Base-by-base conservation (phyloP, 2,113 vertebrate species). In the Plecotus auritus region DNA sequence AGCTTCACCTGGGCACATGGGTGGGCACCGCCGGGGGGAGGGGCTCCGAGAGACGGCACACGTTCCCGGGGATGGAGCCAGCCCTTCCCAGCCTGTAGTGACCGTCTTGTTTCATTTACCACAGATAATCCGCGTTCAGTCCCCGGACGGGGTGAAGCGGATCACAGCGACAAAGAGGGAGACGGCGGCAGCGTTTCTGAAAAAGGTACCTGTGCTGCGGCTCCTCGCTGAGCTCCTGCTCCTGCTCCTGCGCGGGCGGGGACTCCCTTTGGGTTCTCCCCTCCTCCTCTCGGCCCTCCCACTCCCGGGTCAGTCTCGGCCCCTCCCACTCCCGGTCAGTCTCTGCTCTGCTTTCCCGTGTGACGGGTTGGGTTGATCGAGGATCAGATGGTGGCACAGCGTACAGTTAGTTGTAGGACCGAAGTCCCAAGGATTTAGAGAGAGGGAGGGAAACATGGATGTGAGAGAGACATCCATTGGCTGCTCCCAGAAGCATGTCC, bases 81-180 rank as follows among this genome's bases (percentile, higher is more conserved):
- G 28, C 4, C 28, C 3, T 66, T 11, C 4, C 26, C 30, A 8
- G 61, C 49, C 69, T 61, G 17, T 2, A 10, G 1, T 70, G 14
- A 95, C n/a, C 72, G 61, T 88, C 94, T 83, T 4, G 61, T 96
- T 82, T 14, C 47, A 0, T 8, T 94, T 73, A 37, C 86, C 32
- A 0, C 94, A 99, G 99, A 99, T 99, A 72, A 98, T 99, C 95
- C 99, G 99, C 0, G 99, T 99, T 67, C 99, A 99, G 98, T 99
- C 99, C 22, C 99, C 99, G 0, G 99, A 99, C 1, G 99, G 99
- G 54, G 99, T 99, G 98, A 99, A 98, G 97, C 99, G 99, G 90
- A 99, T 99, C 94, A 97, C 98, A 0, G 98, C 99, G 22, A 99
- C 99, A 0, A 99, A 99, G 97, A 98, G 99, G 32, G 99, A 99